Base-by-base conservation (phyloP, 2,113 vertebrate species). In the Agapornis roseicollis region DNA sequence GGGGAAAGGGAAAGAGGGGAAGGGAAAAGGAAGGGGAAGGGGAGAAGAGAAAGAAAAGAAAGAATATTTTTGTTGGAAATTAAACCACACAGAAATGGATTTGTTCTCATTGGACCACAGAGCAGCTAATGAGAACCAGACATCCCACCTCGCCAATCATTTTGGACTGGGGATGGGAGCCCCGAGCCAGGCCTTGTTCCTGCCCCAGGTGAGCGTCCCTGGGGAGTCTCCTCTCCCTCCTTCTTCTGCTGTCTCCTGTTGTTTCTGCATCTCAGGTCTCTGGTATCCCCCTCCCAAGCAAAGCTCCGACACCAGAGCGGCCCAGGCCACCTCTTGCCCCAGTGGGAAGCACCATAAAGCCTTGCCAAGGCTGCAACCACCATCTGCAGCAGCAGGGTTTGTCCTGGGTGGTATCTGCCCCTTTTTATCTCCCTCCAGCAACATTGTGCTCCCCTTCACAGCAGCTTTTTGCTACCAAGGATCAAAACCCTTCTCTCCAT, bases 141-240 rank as follows among this genome's bases (percentile, higher is more conserved):
- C 2, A 0, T 25, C 27, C 28, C 35, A 61, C 60, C 35, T 27
- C 35, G 39, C 1, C 0, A 29, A n/a, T 28, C 11, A 7, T 17
- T 24, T 76, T 42, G 50, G 44, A 28, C 6, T 4, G 2, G 13
- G 53, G 27, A 37, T 6, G 6, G 65, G 15, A 61, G 14, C 3
- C 1, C 47, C n/a, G 53, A 17, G 63, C 46, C 79, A 61, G 46
- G 46, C 9, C 60, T 15, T 20, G n/a, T 3, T 60, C 66, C 66
- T 70, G 28, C 13, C 24, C 37, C 28, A 33, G 29, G 15, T 35
- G 13, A 52, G 37, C 84, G 37, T 17, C 24, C 44, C 35, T 33
- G 11, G 7, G 24, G 41, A 23, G 1, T 77, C 15, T 61, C 17
- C 49, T 29, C 37, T 74, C 47, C 31, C 53, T 53, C 58, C 39